phyloP scores from a whole-genome alignment of 2,797 vertebrate genomes.

The Alauda arvensis region DNA sequence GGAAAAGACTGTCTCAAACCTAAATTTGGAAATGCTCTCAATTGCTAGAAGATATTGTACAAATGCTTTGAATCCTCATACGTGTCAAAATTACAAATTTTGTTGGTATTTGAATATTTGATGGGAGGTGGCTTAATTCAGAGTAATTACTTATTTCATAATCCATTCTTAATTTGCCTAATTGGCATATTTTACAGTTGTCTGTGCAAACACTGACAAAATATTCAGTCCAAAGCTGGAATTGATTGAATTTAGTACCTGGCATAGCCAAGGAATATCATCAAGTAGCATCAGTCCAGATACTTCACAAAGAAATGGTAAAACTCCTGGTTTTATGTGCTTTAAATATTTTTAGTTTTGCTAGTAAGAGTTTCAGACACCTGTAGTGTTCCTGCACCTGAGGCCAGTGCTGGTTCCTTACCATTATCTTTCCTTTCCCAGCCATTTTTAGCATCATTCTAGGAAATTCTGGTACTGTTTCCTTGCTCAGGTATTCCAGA shows the following conservation, averaged over 20 bases:
- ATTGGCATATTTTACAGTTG: not conserved
- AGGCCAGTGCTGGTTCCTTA: not conserved
- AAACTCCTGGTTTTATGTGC: not conserved
- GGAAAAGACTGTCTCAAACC: not conserved
- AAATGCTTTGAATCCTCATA: not conserved
- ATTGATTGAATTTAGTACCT: not conserved
- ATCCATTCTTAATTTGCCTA: not conserved
- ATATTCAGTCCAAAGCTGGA: not conserved
- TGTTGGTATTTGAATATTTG: not conserved
- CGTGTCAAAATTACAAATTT: not conserved
- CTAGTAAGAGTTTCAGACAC: not conserved
- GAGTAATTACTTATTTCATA: not conserved
- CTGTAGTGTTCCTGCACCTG: not conserved
- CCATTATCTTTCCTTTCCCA: not conserved
- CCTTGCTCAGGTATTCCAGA: not conserved
- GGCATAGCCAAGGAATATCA: not conserved
- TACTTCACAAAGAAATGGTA: not conserved
- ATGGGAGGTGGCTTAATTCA: not conserved
- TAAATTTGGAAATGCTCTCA: constrained; percentile 1
- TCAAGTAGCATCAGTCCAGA: not conserved
- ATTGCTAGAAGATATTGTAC: not conserved
- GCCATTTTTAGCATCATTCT: not conserved
- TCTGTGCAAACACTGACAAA: not conserved
- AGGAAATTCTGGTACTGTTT: constrained; percentile 3
- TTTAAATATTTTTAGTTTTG: constrained; percentile 4